Conservation (phyloP, 2,888 invertebrate species). For the Scaptodrosophila latifasciaeformis region DNA sequence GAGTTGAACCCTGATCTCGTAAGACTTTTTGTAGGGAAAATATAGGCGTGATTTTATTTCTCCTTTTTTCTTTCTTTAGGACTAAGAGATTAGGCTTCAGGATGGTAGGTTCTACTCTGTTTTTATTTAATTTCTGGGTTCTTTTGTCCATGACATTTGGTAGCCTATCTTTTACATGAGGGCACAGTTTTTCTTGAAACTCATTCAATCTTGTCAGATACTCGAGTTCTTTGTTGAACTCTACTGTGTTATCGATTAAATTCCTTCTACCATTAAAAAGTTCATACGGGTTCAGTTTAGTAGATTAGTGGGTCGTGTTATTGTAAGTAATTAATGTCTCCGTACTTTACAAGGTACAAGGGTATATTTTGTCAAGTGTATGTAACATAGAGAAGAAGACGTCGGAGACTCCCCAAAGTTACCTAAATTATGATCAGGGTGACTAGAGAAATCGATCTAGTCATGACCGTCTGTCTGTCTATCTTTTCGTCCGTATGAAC, state of each 20-base stretch:
- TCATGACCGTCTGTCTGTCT: no score
- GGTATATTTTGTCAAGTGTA: no score
- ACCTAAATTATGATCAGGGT: no score
- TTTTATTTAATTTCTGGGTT: constrained; percentile 22
- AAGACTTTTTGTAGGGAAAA: constrained; percentile 9
- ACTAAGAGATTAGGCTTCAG: background rate
- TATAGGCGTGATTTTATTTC: constrained; percentile 15
- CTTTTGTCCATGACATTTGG: constrained; percentile 9
- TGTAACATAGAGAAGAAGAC: no score
- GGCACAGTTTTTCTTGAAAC: constrained; percentile 19
- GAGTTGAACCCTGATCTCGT: constrained; percentile 4
- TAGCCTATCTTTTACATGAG: constrained; percentile 12
- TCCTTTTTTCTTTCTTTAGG: constrained; percentile 14
- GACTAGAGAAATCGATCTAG: no score
- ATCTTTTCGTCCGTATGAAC: no score
- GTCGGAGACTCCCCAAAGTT: no score
- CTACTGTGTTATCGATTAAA: constrained; percentile 15
- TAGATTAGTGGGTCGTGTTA: constrained; percentile 20
- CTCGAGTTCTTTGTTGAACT: constrained; percentile 18
- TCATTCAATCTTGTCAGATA: constrained; percentile 14
- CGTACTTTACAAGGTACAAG: no score
- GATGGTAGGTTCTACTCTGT: constrained; percentile 4
- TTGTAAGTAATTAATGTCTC: no score
- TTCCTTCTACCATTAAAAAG: constrained; percentile 31
- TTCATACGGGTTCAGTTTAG: constrained; percentile 28